Evolutionary conservation across 2,797 vertebrate species (phyloP).

Genomic region (Urocyon cinereoargenteus): DNA sequence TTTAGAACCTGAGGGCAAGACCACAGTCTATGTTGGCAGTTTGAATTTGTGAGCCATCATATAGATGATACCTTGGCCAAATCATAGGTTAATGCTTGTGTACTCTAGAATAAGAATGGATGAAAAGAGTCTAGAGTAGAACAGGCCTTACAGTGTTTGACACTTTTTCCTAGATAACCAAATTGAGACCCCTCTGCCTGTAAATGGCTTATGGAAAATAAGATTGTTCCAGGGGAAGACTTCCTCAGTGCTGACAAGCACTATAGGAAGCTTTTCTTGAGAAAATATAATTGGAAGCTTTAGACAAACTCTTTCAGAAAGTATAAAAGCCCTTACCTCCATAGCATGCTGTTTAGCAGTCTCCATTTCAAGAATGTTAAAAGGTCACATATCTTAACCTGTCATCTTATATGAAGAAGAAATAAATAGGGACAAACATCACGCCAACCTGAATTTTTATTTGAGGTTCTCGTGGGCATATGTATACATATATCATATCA

Average conservation of each 20-base stretch:
- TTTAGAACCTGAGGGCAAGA: neutral
- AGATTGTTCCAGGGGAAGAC: neutral
- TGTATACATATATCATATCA: neutral
- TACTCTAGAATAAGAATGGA: neutral
- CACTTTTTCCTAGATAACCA: neutral
- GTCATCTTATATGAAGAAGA: neutral
- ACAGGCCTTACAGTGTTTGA: neutral
- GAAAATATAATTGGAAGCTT: neutral
- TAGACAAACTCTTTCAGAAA: neutral
- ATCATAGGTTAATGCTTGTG: neutral
- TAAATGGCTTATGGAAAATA: neutral
- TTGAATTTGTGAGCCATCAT: neutral
- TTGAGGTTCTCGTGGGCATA: neutral
- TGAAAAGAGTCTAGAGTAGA: neutral
- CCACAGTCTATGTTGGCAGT: neutral
- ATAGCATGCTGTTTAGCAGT: neutral
- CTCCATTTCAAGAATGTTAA: neutral
- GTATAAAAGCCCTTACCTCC: neutral
- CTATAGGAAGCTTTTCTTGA: neutral
- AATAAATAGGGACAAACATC: neutral
- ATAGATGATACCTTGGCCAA: no score
- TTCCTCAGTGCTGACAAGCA: neutral
- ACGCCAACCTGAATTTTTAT: neutral
- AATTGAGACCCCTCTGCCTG: neutral
- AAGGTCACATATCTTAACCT: neutral